Conservation (phyloP, 92 coral and sea anemone genomes). For the Zoanthus gigantus region DNA sequence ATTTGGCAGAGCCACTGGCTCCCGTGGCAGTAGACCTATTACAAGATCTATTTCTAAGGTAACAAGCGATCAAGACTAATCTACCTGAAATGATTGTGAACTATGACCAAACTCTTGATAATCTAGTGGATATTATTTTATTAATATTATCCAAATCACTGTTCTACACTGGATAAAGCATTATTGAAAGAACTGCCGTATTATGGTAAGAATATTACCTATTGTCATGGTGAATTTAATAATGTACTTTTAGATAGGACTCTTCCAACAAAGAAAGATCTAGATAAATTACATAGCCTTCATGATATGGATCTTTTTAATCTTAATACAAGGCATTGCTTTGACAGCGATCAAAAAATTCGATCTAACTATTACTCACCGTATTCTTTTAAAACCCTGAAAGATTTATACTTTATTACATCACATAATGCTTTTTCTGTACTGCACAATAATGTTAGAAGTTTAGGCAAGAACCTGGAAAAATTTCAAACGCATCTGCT, state of each 20-base stretch:
- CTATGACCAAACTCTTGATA: not conserved
- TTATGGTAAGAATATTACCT: slow-evolving; percentile 28
- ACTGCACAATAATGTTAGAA: slow-evolving; percentile 39
- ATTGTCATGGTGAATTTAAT: slow-evolving; percentile 37
- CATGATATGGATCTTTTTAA: slow-evolving; percentile 17
- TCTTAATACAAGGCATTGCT: slow-evolving; percentile 28
- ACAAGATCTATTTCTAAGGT: not conserved
- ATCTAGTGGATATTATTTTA: not conserved
- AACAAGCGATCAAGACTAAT: not conserved
- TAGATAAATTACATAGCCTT: slow-evolving; percentile 26
- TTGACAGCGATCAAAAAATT: slow-evolving; percentile 10
- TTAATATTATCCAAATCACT: not conserved
- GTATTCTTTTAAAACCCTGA: slow-evolving; percentile 12
- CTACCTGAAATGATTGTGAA: not conserved
- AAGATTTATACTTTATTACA: slow-evolving; percentile 10
- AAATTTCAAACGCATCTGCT: slow-evolving; percentile 9
- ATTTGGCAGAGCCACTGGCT: not conserved
- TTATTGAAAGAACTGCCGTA: slow-evolving; percentile 37
- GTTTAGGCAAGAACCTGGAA: slow-evolving; percentile 39
- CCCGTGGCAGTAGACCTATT: not conserved
- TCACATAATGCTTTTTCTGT: slow-evolving; percentile 16
- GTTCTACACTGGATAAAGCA: slow-evolving; percentile 11
- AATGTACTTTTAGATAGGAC: slow-evolving; percentile 20
- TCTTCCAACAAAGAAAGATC: slow-evolving; percentile 27
- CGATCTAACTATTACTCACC: slow-evolving; percentile 33